These are phyloP conservation scores for Spisula solida DNA, from an alignment of 2,888 invertebrate species.

Conservation along the genomic window DNA sequence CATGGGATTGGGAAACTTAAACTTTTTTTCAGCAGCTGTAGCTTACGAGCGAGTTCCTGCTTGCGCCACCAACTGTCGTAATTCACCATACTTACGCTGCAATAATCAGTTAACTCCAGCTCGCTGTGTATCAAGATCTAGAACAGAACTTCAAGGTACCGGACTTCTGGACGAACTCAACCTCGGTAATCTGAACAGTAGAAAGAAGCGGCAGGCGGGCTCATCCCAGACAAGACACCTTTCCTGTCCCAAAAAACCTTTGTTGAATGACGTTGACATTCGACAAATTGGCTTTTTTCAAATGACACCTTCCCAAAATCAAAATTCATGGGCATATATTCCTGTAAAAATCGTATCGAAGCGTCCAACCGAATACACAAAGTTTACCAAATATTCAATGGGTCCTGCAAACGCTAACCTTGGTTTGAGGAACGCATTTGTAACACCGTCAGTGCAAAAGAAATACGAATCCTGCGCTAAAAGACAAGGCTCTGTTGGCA, in stretches of 20 bases:
- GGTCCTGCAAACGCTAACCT: background rate
- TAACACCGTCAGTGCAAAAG: conserved; percentile 30
- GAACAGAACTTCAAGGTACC: conserved; percentile 33
- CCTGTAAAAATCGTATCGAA: conserved; percentile 56
- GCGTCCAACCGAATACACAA: conserved; percentile 42
- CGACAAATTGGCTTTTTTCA: background rate
- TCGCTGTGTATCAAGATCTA: conserved; percentile 60
- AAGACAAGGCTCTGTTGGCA: conserved; percentile 48
- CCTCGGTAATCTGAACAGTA: background rate
- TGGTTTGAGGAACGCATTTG: conserved; percentile 43
- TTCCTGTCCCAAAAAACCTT: conserved; percentile 42
- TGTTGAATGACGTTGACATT: conserved; percentile 39
- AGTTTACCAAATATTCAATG: conserved; percentile 42
- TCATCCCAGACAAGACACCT: background rate
- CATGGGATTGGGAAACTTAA: conserved; percentile 41
- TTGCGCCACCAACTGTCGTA: conserved; percentile 50
- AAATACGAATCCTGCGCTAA: conserved; percentile 47
- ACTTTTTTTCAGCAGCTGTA: conserved; percentile 48
- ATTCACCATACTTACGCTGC: conserved; percentile 60
- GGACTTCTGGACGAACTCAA: background rate
- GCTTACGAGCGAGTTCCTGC: conserved; percentile 60
- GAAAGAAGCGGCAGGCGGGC: background rate
- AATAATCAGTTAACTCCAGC: conserved; percentile 27
- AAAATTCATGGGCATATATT: conserved; percentile 44
- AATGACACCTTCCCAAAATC: background rate